phyloP scores from a whole-genome alignment of 2,113 vertebrate genomes.

The Gambusia affinis region DNA sequence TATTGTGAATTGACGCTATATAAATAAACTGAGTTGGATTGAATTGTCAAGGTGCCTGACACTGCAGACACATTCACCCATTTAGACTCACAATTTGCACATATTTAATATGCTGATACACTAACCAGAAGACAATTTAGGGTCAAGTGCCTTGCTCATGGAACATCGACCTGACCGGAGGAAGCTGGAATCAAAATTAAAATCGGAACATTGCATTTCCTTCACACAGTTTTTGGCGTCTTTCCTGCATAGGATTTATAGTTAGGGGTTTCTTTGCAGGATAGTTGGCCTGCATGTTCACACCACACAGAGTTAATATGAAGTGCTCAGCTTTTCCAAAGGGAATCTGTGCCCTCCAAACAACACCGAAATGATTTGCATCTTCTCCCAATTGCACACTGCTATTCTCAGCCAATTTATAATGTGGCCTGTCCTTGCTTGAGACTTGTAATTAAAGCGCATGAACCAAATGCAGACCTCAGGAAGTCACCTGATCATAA shows the following conservation, averaged over 20 bases:
- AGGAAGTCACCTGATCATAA: slow-evolving; percentile 14
- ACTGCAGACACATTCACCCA: no score
- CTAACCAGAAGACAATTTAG: no score
- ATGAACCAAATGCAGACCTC: slow-evolving; percentile 24
- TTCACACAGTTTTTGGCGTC: slow-evolving; percentile 2
- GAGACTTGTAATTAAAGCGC: slow-evolving; percentile 43
- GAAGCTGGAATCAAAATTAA: no score
- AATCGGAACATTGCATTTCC: not conserved
- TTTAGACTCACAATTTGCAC: no score
- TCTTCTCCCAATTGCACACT: slow-evolving; percentile 17
- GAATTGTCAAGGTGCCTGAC: no score
- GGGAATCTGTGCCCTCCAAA: slow-evolving; percentile 32
- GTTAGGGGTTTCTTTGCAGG: not conserved
- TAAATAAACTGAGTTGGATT: no score
- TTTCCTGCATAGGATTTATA: not conserved
- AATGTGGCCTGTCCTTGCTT: slow-evolving; percentile 33
- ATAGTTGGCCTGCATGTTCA: not conserved
- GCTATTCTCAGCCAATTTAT: slow-evolving; percentile 33
- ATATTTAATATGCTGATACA: no score
- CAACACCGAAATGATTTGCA: slow-evolving; percentile 16
- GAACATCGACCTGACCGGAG: no score
- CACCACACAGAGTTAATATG: slow-evolving; percentile 11
- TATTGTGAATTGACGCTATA: no score
- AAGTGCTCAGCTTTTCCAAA: slow-evolving; percentile 21
- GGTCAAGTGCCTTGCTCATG: no score